Base-by-base conservation (phyloP, 2,113 vertebrate species). In the Puntigrus tetrazona region DNA sequence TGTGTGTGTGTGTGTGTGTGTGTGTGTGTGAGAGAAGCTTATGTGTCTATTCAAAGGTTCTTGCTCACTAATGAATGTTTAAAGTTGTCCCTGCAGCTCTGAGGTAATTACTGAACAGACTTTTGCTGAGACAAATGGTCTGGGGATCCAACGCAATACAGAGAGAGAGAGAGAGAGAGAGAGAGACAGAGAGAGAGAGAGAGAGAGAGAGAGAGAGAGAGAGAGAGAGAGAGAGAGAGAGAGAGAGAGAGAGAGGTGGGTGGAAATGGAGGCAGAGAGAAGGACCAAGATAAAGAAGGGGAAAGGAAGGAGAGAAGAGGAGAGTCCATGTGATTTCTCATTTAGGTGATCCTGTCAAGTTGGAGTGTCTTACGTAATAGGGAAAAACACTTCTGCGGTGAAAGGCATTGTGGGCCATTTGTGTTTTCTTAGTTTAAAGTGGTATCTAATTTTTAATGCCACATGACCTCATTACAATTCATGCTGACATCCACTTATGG, bases 21-120 rank as follows among this genome's bases (percentile, higher is more conserved):
- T 7, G 36, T 9, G 38, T 9, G 45, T 1, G 47, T 18, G 47
- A 50, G 47, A 50, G 27, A 27, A 38, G n/a, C 50, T 73, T 52
- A 13, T 65, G 47, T 50, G 14, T 47, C 72, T 59, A 14, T 81
- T 61, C 74, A 67, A 81, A n/a, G 81, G 80, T 65, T 52, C n/a
- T 36, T 43, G n/a, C 61, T 6, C 73, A 36, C 78, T 31, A 91
- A 93, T 94, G 93, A 93, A 93, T 92, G 93, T 94, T 93, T 93
- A 92, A 94, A 92, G 90, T 91, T 84, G 89, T 93, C 93, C 93
- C 94, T 87, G 91, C 90, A 92, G 94, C 92, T 90, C 91, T 81
- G 83, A 89, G 92, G 92, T 94, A 94, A 94, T 94, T 94, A 94
- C 92, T 89, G 90, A 87, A 92, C 91, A 91, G 90, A 88, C 89